Base-by-base conservation (phyloP, 2,888 invertebrate species). In the Salpingus planirostris region DNA sequence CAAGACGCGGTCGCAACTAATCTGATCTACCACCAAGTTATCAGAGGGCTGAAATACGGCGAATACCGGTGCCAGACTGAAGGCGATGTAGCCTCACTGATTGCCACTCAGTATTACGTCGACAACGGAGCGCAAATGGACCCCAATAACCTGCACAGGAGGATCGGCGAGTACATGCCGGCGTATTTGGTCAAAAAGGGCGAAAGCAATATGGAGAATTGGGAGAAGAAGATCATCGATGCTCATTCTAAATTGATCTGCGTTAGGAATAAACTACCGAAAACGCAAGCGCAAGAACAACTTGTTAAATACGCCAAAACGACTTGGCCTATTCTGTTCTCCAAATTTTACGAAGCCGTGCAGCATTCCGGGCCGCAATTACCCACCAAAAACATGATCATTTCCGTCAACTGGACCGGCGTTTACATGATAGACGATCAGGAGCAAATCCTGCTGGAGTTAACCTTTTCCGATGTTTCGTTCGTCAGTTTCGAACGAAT, bases 261-360 rank as follows among this genome's bases (percentile, higher is more conserved):
- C 53, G 77, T 84, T 3, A 74, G 77, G 50, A 77, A 80, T 29
- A 69, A 70, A 48, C 66, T 74, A 12, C 75, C 82, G 27, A 67
- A 76, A 2, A 59, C 76, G 13, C 74, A 77, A 47, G 88, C 89
- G 12, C 89, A 88, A 62, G 88, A 88, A 63, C 90, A 93, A 56
- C 81, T 96, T 30, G 91, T 93, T 1, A 80, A 83, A 51, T 93
- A 85, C 63, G 86, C 91, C 2, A 90, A 90, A 67, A 69, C 84
- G 40, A 87, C 89, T 48, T 96, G 95, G 95, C 91, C 93, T 0
- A 79, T 96, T 62, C 68, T 93, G 3, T 96, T 96, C 63, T 93
- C 93, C 0, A 74, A 89, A 55, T 93, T 93, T 62, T 96, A 86
- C 55, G 95, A 96, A 68, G 91, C 87, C 0, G 71, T 83, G n/a